These are phyloP conservation scores for Cavia porcellus DNA, from an alignment of 2,113 vertebrate genomes.

Conservation along the genomic window DNA sequence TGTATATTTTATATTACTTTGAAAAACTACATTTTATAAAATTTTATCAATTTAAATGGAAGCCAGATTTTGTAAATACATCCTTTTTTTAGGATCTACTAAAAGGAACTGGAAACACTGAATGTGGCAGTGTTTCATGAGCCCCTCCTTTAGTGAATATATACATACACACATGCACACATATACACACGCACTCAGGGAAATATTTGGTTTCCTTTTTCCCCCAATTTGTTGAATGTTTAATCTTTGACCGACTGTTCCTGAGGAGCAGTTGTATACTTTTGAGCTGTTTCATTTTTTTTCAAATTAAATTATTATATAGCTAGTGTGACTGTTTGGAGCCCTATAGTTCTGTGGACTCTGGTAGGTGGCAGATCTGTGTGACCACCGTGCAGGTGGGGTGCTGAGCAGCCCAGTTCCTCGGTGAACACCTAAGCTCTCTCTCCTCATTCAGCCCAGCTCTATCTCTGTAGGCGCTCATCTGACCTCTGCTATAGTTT, in stretches of 20 bases:
- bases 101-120: neutral
- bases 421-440: neutral
- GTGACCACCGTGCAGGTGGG: neutral
- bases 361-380: neutral
- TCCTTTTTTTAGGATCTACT: neutral
- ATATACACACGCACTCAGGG: neutral
- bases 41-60: neutral
- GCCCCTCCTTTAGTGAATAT: neutral
- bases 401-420: no score
- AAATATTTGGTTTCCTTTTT: neutral
- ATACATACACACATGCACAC: no score
- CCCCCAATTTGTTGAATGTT: neutral
- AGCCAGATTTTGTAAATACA: neutral
- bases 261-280: neutral
- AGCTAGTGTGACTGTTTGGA: neutral
- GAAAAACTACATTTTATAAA: neutral
- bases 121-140: neutral
- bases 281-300: neutral
- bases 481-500: neutral
- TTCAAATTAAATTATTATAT: neutral
- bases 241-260: neutral
- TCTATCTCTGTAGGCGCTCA: neutral
- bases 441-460: rapidly evolving
- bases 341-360: neutral
- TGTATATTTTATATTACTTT: constrained; percentile 17